Percentiles rank a stretch among this genome's conserved stretches.
phyloP scores from a whole-genome alignment of 2,888 invertebrate genomes.

The Sphecodes monilicornis region DNA sequence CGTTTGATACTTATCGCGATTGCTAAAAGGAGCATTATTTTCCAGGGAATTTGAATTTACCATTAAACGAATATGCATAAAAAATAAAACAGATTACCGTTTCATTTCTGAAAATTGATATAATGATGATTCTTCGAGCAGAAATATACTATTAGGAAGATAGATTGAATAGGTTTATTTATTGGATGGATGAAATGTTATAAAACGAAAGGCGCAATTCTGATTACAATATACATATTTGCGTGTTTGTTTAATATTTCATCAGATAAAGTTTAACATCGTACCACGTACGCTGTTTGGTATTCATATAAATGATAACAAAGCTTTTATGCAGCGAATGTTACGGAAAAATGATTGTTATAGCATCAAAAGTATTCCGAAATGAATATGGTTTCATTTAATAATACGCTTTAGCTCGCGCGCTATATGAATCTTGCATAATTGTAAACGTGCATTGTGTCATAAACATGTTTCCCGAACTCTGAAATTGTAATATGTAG shows the following conservation, averaged over 20 bases:
- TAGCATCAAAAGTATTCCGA: background rate
- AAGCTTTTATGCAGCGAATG: background rate
- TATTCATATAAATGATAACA: background rate
- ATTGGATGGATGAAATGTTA: background rate
- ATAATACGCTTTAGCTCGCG: background rate
- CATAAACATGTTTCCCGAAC: background rate
- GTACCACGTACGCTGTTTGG: background rate
- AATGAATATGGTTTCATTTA: background rate
- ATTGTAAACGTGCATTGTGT: background rate
- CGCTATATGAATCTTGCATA: background rate
- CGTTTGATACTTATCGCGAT: background rate
- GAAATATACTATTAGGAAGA: background rate
- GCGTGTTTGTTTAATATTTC: background rate
- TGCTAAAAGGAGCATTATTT: background rate
- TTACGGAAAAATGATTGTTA: background rate
- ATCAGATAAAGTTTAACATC: background rate
- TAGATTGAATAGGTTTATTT: background rate
- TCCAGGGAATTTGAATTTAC: background rate
- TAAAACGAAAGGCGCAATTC: background rate
- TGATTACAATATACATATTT: background rate
- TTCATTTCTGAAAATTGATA: background rate
- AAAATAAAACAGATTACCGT: background rate
- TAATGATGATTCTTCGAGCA: background rate
- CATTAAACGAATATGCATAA: background rate
- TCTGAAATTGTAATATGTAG: background rate